phyloP scores from a whole-genome alignment of 2,113 vertebrate species.

The Lycaon pictus region DNA sequence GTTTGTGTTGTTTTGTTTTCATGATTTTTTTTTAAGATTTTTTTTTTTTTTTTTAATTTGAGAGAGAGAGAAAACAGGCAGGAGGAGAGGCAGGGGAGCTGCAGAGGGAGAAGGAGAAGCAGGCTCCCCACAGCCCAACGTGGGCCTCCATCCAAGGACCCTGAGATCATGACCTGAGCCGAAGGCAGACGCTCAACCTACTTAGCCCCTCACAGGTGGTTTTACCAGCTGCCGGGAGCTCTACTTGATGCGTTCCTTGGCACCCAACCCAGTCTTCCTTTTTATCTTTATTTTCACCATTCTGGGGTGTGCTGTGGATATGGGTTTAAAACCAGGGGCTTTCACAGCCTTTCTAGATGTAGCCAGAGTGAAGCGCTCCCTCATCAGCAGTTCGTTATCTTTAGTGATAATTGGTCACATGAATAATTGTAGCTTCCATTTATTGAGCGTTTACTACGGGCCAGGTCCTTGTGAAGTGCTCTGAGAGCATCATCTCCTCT shows the following conservation, averaged over 20 bases:
- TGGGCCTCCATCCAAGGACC: not conserved
- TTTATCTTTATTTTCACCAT: conserved; percentile 4
- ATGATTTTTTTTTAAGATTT: not conserved
- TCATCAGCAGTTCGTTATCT: not conserved
- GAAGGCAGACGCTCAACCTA: not conserved
- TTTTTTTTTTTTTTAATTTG: not conserved
- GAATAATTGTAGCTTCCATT: not conserved
- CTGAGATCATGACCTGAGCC: not conserved
- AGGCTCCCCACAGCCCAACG: not conserved
- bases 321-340: not conserved
- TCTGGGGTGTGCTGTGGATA: not conserved
- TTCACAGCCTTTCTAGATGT: conserved; percentile 43
- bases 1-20: not conserved
- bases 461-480: not conserved
- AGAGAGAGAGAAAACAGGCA: not conserved
- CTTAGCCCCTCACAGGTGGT: not conserved
- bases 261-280: conserved; percentile 8
- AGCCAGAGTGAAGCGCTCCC: not conserved
- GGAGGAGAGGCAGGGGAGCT: not conserved
- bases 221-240: not conserved
- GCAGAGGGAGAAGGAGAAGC: not conserved
- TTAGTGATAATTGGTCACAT: conserved; percentile 4
- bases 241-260: not conserved
- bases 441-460: not conserved
- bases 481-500: not conserved